Conservation (phyloP, 2,113 vertebrate species). For the Ctenodactylus gundi region DNA sequence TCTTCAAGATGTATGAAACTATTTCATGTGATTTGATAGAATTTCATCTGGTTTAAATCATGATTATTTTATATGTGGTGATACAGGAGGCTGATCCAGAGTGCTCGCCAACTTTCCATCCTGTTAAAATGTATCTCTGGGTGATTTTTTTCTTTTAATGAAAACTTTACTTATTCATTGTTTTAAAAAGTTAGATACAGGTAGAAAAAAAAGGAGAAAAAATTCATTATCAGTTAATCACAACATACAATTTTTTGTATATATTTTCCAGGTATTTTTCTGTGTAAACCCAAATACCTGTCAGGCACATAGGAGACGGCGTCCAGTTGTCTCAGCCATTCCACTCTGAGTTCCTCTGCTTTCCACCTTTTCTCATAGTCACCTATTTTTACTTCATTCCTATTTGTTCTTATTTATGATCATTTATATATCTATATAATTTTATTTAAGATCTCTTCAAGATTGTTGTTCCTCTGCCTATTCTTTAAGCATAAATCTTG, state of each 20-base stretch:
- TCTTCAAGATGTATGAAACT: constrained; percentile 1
- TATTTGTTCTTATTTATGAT: constrained; percentile 3
- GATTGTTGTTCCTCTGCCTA: not conserved
- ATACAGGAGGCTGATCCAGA: not conserved
- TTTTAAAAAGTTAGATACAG: not conserved
- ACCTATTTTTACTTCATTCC: constrained; percentile 4
- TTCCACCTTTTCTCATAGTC: not conserved
- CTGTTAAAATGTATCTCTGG: not conserved
- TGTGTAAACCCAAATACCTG: not conserved
- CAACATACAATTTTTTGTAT: not conserved
- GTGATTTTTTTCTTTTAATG: constrained; percentile 22
- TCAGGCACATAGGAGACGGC: not conserved
- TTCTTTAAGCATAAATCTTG: not conserved
- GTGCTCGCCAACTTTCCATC: not conserved
- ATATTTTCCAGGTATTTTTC: not conserved
- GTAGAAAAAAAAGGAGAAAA: not conserved
- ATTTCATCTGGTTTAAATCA: constrained; percentile 5
- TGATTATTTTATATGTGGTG: not conserved
- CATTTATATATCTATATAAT: not conserved
- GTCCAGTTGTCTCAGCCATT: not conserved
- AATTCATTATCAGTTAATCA: not conserved
- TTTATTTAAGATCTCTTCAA: not conserved
- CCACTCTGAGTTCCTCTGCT: not conserved
- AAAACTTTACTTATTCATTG: not conserved
- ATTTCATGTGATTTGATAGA: not conserved